A percentile compares a stretch with the other conserved stretches of the same genome.
phyloP scores from a whole-genome alignment of 2,888 invertebrate genomes.

The Oxyscelio sp. region DNA sequence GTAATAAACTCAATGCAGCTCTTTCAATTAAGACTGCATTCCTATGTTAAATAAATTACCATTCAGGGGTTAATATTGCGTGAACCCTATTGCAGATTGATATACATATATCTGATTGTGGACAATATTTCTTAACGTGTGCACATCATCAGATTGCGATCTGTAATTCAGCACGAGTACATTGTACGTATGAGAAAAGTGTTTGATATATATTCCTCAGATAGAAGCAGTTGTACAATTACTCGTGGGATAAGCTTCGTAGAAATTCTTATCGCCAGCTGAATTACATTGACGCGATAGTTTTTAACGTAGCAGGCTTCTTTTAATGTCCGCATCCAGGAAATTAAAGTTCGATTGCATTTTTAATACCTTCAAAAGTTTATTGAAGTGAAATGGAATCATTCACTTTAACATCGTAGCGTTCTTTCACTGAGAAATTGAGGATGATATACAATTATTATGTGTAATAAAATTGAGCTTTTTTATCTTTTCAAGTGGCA shows the following conservation, averaged over 20 bases:
- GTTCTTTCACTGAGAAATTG: too few species aligned
- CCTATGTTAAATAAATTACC: not conserved
- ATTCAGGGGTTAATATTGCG: conserved; percentile 39
- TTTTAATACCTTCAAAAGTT: not conserved
- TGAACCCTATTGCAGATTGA: conserved; percentile 38
- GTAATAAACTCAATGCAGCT: conserved; percentile 30
- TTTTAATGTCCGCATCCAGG: not conserved
- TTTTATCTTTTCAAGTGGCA: too few species aligned
- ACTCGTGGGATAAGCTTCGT: conserved; percentile 54
- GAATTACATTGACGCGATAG: conserved; percentile 12
- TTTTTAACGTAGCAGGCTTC: conserved; percentile 27
- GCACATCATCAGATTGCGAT: conserved; percentile 42
- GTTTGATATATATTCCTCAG: conserved; percentile 38
- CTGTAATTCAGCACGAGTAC: conserved; percentile 31
- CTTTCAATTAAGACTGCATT: conserved; percentile 44
- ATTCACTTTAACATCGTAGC: too few species aligned
- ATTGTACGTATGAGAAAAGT: conserved; percentile 30
- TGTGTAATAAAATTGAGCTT: too few species aligned
- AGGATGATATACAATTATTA: too few species aligned
- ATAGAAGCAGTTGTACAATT: conserved; percentile 39
- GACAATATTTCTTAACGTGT: conserved; percentile 28
- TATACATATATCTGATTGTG: conserved; percentile 38
- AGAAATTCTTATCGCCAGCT: conserved; percentile 47
- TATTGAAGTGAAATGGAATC: too few species aligned
- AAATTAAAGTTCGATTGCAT: not conserved